Evolutionary conservation across 2,888 invertebrate genomes (phyloP).

Genomic region (Brachypterus glaber): DNA sequence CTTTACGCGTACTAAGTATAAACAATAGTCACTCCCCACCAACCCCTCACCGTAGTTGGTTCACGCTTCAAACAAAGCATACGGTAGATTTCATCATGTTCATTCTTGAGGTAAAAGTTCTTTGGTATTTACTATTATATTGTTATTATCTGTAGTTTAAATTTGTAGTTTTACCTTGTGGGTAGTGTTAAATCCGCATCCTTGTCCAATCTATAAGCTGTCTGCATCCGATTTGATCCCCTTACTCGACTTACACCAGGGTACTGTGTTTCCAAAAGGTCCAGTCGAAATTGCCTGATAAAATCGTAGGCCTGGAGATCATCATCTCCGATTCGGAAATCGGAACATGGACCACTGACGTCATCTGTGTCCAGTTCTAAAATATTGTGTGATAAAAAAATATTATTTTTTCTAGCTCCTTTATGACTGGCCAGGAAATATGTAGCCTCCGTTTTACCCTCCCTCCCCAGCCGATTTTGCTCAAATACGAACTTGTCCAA

Average conservation of each 20-base stretch:
- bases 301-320: conserved; percentile 76
- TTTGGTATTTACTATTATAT: conserved; percentile 55
- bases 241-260: conserved; percentile 60
- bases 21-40: no score
- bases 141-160: conserved; percentile 31
- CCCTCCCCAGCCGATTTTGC: no score
- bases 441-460: no score
- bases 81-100: no score
- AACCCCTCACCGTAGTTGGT: no score
- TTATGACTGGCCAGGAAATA: no score
- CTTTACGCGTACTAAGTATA: no score
- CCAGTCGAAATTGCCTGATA: conserved; percentile 65
- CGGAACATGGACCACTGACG: conserved; percentile 43
- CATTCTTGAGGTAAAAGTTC: no score
- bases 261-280: conserved; percentile 49
- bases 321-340: conserved; percentile 59
- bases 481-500: no score
- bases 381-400: no score
- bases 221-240: conserved; percentile 70
- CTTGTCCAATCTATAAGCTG: conserved; percentile 66
- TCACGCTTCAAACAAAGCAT: no score
- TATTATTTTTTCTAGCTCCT: no score
- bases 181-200: conserved; percentile 64
- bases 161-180: conserved; percentile 48
- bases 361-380: conserved; percentile 27